Conservation (phyloP, 2,888 invertebrate genomes). For the Cyaniris semiargus region DNA sequence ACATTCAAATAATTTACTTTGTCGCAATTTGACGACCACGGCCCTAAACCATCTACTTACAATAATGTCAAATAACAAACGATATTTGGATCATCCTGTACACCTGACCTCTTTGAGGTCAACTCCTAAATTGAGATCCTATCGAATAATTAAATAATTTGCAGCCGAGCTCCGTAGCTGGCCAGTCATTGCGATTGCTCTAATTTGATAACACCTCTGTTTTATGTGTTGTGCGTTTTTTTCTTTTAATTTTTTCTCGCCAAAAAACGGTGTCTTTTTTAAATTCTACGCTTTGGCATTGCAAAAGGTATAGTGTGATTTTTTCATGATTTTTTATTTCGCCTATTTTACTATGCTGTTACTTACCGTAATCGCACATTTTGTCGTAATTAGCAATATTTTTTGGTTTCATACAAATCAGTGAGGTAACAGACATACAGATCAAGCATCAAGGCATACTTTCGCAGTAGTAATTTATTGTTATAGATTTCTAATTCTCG, state of each 20-base stretch:
- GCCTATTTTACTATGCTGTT: neutral
- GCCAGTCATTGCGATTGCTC: constrained; percentile 42
- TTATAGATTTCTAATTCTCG: too few relatives aligned
- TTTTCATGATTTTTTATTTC: neutral
- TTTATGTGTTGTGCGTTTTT: neutral
- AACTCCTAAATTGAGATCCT: constrained; percentile 53
- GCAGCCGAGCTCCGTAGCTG: constrained; percentile 34
- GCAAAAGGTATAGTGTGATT: neutral
- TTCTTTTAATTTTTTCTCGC: neutral
- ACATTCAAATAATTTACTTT: too few relatives aligned
- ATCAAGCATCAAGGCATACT: too few relatives aligned
- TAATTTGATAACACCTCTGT: constrained; percentile 41
- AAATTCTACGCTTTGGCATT: neutral
- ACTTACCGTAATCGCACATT: neutral
- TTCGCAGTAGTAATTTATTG: too few relatives aligned
- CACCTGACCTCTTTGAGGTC: constrained; percentile 49
- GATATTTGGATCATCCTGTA: constrained; percentile 45
- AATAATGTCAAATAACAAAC: neutral
- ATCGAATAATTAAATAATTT: constrained; percentile 51
- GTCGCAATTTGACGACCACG: too few relatives aligned
- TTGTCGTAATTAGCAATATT: too few relatives aligned
- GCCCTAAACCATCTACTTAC: neutral
- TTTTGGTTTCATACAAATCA: too few relatives aligned
- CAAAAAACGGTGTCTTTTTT: neutral
- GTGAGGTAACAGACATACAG: too few relatives aligned